Conservation (phyloP, 2,113 vertebrate species). For the Ovibos moschatus region DNA sequence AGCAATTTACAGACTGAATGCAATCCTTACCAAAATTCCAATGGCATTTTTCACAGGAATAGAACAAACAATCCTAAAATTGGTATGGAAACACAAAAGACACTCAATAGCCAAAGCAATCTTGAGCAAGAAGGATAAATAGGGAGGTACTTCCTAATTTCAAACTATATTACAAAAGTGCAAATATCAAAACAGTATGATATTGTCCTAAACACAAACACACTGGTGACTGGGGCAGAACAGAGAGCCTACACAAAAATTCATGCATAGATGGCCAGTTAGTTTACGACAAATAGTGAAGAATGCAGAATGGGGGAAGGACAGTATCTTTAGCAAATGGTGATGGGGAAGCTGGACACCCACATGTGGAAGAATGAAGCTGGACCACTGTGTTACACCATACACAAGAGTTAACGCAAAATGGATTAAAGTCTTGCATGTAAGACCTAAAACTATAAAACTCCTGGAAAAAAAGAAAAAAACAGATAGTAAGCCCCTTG, state of each 20-base stretch:
- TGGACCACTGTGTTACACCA: not conserved
- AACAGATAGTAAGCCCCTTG: not conserved
- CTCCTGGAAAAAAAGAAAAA: not conserved
- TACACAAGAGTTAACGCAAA: not conserved
- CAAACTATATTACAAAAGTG: not conserved
- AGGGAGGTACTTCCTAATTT: not conserved
- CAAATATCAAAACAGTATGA: not conserved
- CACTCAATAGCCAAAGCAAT: not conserved
- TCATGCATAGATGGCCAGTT: not conserved
- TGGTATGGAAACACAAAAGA: not conserved
- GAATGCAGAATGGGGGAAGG: not conserved
- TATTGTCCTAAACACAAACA: not conserved
- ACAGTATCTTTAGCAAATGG: not conserved
- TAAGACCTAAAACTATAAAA: not conserved
- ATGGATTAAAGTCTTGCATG: not conserved
- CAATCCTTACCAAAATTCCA: not conserved
- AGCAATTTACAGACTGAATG: not conserved
- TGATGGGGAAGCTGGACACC: not conserved
- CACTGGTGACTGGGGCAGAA: not conserved
- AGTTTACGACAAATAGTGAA: not conserved
- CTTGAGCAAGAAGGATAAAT: not conserved
- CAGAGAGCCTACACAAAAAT: not conserved
- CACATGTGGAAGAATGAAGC: not conserved
- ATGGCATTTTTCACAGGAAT: not conserved
- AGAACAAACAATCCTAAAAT: not conserved